These are phyloP conservation scores for Chaetodon auriga DNA, from an alignment of 2,113 vertebrate genomes.

Conservation along the genomic window DNA sequence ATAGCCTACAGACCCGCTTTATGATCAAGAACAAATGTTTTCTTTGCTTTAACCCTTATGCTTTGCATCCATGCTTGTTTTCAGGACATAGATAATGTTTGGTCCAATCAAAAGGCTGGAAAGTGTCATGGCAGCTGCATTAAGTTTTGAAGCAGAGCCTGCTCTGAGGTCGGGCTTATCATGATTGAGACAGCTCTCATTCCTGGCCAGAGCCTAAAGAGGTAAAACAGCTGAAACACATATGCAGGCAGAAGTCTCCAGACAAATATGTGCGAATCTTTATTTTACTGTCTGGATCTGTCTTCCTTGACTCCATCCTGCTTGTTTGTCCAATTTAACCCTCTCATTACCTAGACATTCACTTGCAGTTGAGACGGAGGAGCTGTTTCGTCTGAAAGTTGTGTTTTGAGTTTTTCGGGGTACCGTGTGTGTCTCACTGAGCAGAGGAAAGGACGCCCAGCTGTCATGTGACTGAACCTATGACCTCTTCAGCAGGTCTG, in stretches of 20 bases:
- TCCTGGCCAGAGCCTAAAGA: constrained; percentile 30
- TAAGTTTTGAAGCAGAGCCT: background rate
- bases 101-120: background rate
- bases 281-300: constrained; percentile 42
- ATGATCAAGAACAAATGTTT: background rate
- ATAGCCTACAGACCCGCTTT: background rate
- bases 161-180: constrained; percentile 3
- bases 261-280: constrained; percentile 64
- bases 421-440: background rate
- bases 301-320: background rate
- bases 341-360: background rate
- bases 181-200: constrained; percentile 19
- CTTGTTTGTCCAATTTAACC: constrained; percentile 26
- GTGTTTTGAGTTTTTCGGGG: background rate
- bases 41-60: background rate
- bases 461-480: background rate
- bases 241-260: constrained; percentile 56
- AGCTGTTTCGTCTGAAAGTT: background rate
- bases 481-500: background rate
- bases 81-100: background rate
- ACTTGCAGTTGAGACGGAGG: background rate
- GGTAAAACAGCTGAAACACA: constrained; percentile 68
- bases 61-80: background rate
- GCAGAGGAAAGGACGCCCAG: background rate
- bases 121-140: background rate